Percentiles rank a stretch among this genome's conserved stretches.
Conservation (phyloP, 2,888 invertebrate genomes). For the Lepas anatifera region DNA sequence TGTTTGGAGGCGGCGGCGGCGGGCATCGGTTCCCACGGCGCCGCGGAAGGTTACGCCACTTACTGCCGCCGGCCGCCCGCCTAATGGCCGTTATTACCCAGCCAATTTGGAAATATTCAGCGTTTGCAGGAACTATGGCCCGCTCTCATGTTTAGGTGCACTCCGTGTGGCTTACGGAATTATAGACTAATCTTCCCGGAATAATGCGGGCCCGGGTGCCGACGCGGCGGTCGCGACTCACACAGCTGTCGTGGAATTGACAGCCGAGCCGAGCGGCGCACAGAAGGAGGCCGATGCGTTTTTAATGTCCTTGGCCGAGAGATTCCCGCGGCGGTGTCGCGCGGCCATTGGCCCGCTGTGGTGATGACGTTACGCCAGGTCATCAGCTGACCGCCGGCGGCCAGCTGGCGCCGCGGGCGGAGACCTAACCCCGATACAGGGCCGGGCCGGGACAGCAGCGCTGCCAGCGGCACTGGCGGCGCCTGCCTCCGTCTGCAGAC, state of each 20-base stretch:
- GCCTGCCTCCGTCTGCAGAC: background rate
- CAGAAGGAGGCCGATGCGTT: background rate
- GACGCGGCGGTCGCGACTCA: background rate
- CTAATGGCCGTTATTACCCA: conserved; percentile 10
- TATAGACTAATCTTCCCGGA: background rate
- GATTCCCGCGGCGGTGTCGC: no score
- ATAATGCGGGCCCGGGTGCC: background rate
- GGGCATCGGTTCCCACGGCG: conserved; percentile 4
- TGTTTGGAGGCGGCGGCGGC: background rate
- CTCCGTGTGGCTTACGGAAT: conserved; percentile 5
- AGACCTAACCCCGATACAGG: no score
- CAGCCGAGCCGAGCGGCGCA: background rate
- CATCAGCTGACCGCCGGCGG: no score
- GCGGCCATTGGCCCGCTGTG: no score
- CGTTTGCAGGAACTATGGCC: conserved; percentile 1
- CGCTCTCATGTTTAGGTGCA: background rate
- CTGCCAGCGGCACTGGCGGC: no score
- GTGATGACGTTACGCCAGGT: no score
- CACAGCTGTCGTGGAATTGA: background rate
- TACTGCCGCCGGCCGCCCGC: background rate
- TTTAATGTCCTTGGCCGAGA: background rate
- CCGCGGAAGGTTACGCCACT: conserved; percentile 9
- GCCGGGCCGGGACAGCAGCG: no score
- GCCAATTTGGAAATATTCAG: conserved; percentile 10
- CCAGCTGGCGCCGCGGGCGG: no score